These are phyloP conservation scores for Polypedilum pembai DNA, from an alignment of 1,140 invertebrate species.

Conservation along the genomic window DNA sequence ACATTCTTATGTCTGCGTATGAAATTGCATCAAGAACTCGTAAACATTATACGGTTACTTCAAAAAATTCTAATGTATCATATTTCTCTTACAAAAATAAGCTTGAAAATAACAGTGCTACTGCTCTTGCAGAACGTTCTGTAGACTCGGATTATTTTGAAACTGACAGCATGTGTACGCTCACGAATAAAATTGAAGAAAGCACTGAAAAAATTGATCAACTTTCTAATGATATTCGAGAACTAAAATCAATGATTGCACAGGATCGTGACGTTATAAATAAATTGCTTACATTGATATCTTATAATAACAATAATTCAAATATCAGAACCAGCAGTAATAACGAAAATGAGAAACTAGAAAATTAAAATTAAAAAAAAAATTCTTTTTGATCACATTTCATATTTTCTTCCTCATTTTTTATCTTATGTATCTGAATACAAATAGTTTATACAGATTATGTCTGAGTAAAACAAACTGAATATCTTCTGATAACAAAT, in stretches of 20 bases:
- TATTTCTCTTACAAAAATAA: slow-evolving; percentile 53
- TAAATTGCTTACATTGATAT: slow-evolving; percentile 36
- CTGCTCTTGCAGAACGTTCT: slow-evolving; percentile 39
- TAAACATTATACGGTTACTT: slow-evolving; percentile 58
- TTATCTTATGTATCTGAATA: too few relatives aligned
- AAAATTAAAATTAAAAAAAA: too few relatives aligned
- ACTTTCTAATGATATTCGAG: slow-evolving; percentile 53
- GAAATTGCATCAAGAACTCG: slow-evolving; percentile 60
- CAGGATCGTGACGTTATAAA: slow-evolving; percentile 43
- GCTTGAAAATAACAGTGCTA: slow-evolving; percentile 54
- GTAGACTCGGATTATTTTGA: slow-evolving; percentile 48
- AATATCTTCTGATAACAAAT: too few relatives aligned
- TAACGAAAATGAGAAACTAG: too few relatives aligned
- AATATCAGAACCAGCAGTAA: too few relatives aligned
- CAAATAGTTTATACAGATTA: too few relatives aligned
- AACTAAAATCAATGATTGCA: slow-evolving; percentile 52
- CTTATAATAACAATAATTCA: too few relatives aligned
- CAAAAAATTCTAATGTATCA: slow-evolving; percentile 50
- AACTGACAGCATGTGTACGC: slow-evolving; percentile 44
- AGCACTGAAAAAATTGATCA: slow-evolving; percentile 53
- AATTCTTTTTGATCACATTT: too few relatives aligned
- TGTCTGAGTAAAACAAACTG: too few relatives aligned
- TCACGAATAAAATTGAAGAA: slow-evolving; percentile 55
- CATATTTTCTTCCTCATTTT: too few relatives aligned
- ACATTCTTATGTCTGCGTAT: slow-evolving; percentile 65